phyloP scores from a whole-genome alignment of 2,888 invertebrate species.

The Dimorphilus gyrociliatus region DNA sequence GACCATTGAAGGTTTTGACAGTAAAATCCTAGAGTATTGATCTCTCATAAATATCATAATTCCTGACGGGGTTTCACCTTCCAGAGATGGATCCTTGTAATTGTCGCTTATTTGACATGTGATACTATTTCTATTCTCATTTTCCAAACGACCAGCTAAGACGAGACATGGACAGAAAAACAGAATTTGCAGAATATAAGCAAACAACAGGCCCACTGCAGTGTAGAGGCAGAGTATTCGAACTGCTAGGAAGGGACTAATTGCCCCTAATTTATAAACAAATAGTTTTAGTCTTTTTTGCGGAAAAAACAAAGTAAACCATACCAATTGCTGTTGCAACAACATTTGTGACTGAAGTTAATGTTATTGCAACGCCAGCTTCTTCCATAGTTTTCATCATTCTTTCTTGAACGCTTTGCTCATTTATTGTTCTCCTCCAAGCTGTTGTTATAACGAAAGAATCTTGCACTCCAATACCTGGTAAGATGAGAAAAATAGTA shows the following conservation, averaged over 20 bases:
- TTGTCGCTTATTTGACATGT: no score
- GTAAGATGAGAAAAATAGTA: no score
- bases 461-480: slow-evolving; percentile 91
- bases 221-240: slow-evolving; percentile 89
- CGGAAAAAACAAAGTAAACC: no score
- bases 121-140: background rate
- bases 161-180: slow-evolving; percentile 12
- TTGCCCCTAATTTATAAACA: no score
- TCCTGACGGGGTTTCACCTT: no score
- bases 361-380: slow-evolving; percentile 88
- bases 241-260: slow-evolving; percentile 82
- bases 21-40: no score
- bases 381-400: slow-evolving; percentile 76
- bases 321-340: slow-evolving; percentile 24
- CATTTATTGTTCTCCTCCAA: slow-evolving; percentile 64
- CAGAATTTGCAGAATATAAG: slow-evolving; percentile 13
- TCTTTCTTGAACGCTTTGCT: slow-evolving; percentile 56
- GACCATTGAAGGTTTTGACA: no score
- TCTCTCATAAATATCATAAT: no score
- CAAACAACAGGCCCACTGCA: slow-evolving; percentile 51
- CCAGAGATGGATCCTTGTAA: no score
- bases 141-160: slow-evolving; percentile 38
- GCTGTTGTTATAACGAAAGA: slow-evolving; percentile 92
- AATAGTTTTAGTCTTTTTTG: no score
- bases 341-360: slow-evolving; percentile 71